A percentile compares a stretch with the other conserved stretches of the same genome.
phyloP scores from a whole-genome alignment of 2,888 invertebrate species.

The Aphrophora alni region DNA sequence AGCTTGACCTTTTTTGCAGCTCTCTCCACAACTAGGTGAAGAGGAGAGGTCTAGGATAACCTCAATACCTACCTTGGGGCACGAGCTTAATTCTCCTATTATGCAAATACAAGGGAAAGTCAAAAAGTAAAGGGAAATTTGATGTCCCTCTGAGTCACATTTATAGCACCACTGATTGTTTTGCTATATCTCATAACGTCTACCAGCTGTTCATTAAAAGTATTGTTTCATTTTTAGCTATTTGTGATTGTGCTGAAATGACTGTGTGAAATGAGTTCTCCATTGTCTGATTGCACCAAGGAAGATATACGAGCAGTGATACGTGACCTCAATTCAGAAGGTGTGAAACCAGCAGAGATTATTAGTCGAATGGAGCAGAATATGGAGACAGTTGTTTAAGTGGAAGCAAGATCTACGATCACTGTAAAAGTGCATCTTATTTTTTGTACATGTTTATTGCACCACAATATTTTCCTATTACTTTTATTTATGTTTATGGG shows the following conservation, averaged over 20 bases:
- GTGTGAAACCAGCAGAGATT: slow-evolving; percentile 7
- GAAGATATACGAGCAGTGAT: not conserved
- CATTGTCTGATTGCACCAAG: not conserved
- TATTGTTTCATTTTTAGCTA: slow-evolving; percentile 10
- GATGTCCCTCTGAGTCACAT: not conserved
- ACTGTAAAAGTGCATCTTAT: too few relatives aligned
- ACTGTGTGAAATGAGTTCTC: not conserved
- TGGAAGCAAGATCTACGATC: too few relatives aligned
- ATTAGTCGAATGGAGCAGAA: too few relatives aligned
- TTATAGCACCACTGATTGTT: not conserved
- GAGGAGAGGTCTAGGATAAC: too few relatives aligned
- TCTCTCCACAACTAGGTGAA: too few relatives aligned
- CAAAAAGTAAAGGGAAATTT: slow-evolving; percentile 9
- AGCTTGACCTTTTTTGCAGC: too few relatives aligned
- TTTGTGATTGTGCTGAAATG: not conserved
- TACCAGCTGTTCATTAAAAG: slow-evolving; percentile 10
- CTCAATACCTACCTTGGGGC: too few relatives aligned
- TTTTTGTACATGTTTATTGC: too few relatives aligned
- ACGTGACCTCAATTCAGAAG: not conserved
- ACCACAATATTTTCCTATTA: too few relatives aligned
- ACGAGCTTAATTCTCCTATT: too few relatives aligned
- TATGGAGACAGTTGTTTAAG: too few relatives aligned
- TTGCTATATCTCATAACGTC: not conserved
- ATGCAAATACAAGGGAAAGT: not conserved
- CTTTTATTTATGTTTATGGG: too few relatives aligned